Evolutionary conservation across 2,113 vertebrate genomes (phyloP), one percentile per base, ranked within the genome.

Genomic region (Vulpes lagopus): DNA sequence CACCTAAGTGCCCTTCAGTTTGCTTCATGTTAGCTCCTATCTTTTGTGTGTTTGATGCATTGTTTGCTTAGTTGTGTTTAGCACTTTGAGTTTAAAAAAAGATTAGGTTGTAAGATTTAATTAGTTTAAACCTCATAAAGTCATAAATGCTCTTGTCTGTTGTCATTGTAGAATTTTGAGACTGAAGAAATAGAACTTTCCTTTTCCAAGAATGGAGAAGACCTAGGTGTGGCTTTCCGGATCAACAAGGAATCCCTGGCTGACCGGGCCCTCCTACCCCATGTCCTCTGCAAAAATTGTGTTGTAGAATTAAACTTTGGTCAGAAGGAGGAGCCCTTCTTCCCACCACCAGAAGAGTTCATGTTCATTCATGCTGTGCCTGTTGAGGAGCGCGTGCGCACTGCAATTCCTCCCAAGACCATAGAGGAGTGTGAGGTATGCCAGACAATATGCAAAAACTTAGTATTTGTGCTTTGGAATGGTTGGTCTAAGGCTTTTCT

Each of bases 231-330:
- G n/a, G 99, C 99, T 7, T 99, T 99, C 98, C 98, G 83, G 9
- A 96, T 99, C 25, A 93, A 71, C 14, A 97, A 98, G 69, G 98
- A 98, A 2, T 71, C 94, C n/a, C 97, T 99, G 4, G 97, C 15
- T 1, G 98, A 99, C 8, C 97, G 93, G 4, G 98, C 99, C 8
- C 98, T 99, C 78, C 98, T 99, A 97, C 99, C 99, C 53, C 99
- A 99, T 8, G 94, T 99, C 38, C 98, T 99, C 94, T 99, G 99
- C 97, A 99, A 99, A 96, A 99, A 99, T 98, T 99, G 99, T 93
- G 99, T 98, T 0, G 97, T 99, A 67, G 98, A 98, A 64, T 94
- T 99, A 76, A 99, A 99, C 89, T 98, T 99, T 67, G 99, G 99
- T 81, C 98, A 99, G 65, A 97, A 98, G 17, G 98, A 98, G 53